Percentiles rank a stretch among this genome's conserved stretches.
These are phyloP conservation scores for Uloborus diversus DNA, from an alignment of 1,140 invertebrate genomes.

Conservation along the genomic window DNA sequence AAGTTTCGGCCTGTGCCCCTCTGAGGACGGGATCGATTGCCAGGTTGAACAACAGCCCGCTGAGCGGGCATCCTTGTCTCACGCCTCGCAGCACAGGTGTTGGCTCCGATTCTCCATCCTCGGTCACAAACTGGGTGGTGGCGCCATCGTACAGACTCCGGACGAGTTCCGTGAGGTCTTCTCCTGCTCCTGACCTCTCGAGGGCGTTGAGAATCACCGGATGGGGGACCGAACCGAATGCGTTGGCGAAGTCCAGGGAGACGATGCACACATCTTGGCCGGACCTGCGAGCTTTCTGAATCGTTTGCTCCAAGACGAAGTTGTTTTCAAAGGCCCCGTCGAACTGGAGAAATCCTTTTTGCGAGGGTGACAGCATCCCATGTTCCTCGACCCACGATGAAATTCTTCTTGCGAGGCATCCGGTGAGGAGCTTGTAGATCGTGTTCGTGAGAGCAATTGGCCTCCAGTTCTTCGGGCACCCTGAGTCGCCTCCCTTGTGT, in stretches of 20 bases:
- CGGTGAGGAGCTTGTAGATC: no score
- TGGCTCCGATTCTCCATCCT: accelerated
- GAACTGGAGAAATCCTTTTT: no score
- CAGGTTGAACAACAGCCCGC: not conserved
- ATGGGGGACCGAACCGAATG: not conserved
- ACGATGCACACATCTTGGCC: not conserved
- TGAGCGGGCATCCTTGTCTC: not conserved
- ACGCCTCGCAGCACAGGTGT: not conserved
- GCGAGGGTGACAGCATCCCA: no score
- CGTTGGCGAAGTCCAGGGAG: not conserved
- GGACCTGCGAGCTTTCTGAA: not conserved
- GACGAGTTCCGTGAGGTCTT: accelerated
- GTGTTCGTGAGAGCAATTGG: no score
- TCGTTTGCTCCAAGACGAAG: no score
- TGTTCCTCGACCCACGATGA: no score
- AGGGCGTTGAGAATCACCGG: not conserved
- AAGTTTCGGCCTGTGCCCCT: accelerated
- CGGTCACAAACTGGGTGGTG: not conserved
- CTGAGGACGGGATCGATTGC: not conserved
- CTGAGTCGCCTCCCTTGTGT: no score
- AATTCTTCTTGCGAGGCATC: no score
- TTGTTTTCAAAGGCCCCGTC: no score
- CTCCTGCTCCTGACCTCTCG: accelerated
- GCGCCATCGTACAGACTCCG: not conserved
- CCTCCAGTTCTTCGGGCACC: no score